phyloP scores from a whole-genome alignment of 2,113 vertebrate genomes.

The Stegostoma tigrinum region DNA sequence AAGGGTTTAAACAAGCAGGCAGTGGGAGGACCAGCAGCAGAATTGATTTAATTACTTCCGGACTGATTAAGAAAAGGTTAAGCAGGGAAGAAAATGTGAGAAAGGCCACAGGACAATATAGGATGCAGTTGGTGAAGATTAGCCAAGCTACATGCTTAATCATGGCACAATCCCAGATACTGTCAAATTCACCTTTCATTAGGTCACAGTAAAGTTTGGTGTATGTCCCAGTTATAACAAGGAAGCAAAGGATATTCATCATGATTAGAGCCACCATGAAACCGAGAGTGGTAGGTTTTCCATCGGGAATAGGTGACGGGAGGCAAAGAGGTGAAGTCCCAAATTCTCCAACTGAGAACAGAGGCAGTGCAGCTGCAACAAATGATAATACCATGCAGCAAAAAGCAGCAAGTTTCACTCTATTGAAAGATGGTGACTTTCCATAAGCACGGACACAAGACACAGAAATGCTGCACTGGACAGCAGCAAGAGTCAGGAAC shows the following conservation, averaged over 20 bases:
- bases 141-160: conserved; percentile 89
- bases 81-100: conserved; percentile 82
- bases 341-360: conserved; percentile 75
- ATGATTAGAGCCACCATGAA: conserved; percentile 67
- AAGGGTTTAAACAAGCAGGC: conserved; percentile 82
- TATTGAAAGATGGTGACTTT: conserved; percentile 63
- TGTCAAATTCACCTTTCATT: conserved; percentile 71
- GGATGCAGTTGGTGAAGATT: conserved; percentile 84
- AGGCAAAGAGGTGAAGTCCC: conserved; percentile 86
- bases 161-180: conserved; percentile 84
- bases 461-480: conserved; percentile 76
- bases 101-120: conserved; percentile 88
- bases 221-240: conserved; percentile 78
- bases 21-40: conserved; percentile 82
- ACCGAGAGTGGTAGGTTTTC: conserved; percentile 60
- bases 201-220: conserved; percentile 83
- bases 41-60: conserved; percentile 80
- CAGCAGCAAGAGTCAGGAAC: conserved; percentile 73
- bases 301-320: conserved; percentile 67
- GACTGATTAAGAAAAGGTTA: conserved; percentile 74
- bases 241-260: conserved; percentile 79
- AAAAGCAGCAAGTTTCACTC: conserved; percentile 63
- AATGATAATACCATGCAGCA: conserved; percentile 72
- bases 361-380: conserved; percentile 65
- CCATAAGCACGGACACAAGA: conserved; percentile 66